phyloP scores from a whole-genome alignment of 2,113 vertebrate species.

The Calyptomena viridis region DNA sequence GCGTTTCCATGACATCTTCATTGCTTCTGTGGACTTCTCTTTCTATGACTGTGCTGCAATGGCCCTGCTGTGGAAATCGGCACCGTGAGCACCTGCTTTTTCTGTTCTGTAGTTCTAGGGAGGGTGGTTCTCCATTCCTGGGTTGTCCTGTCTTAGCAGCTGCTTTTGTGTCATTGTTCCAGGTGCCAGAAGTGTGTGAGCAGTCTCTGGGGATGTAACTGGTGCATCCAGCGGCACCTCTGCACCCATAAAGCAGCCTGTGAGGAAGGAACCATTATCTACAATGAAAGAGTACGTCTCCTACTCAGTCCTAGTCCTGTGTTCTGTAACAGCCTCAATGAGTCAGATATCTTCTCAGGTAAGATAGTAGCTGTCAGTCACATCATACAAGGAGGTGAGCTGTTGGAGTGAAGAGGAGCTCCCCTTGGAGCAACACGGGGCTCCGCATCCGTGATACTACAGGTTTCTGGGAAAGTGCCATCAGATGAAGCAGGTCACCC shows the following conservation, averaged over 20 bases:
- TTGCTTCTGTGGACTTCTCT: slow-evolving; percentile 81
- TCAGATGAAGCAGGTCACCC: background rate
- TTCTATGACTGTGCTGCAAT: slow-evolving; percentile 92
- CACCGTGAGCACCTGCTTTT: slow-evolving; percentile 83
- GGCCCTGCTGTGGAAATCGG: slow-evolving; percentile 83
- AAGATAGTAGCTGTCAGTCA: background rate
- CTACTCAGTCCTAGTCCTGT: background rate
- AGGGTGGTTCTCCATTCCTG: background rate
- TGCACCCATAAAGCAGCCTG: slow-evolving; percentile 91
- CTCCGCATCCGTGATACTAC: background rate
- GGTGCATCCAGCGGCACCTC: slow-evolving; percentile 91
- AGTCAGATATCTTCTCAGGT: background rate
- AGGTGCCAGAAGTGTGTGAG: slow-evolving; percentile 92
- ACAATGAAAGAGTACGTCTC: slow-evolving; percentile 85
- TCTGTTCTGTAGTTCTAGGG: background rate
- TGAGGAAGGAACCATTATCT: slow-evolving; percentile 87
- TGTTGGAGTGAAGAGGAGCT: background rate
- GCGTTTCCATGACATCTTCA: slow-evolving; percentile 81
- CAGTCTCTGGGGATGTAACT: slow-evolving; percentile 94
- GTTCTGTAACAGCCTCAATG: background rate
- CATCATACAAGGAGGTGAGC: background rate
- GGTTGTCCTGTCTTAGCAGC: background rate
- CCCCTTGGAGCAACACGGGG: background rate
- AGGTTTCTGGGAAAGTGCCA: background rate
- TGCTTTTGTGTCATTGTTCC: background rate